phyloP scores from a whole-genome alignment of 2,888 invertebrate genomes.

The Macrosiphum euphorbiae region DNA sequence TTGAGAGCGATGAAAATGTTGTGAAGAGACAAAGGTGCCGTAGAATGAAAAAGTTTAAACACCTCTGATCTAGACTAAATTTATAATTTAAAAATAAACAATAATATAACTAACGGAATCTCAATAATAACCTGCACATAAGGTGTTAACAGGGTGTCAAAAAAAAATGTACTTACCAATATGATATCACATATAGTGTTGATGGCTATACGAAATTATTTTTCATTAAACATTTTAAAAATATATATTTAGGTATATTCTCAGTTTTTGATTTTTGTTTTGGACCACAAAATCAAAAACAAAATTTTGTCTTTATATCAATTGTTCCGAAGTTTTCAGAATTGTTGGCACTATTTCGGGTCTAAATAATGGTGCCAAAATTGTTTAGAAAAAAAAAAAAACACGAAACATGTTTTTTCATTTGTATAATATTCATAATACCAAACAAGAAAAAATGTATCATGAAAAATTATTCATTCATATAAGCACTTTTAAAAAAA shows the following conservation, averaged over 20 bases:
- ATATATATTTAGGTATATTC: background rate
- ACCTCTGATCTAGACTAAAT: background rate
- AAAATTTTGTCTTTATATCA: background rate
- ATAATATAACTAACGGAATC: background rate
- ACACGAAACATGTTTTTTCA: background rate
- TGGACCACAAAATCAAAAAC: background rate
- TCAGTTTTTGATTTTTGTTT: background rate
- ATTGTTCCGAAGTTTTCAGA: background rate
- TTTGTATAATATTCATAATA: constrained; percentile 5
- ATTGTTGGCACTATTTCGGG: background rate
- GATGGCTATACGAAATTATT: background rate
- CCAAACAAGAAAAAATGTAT: background rate
- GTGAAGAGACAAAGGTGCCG: no score
- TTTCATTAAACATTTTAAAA: background rate
- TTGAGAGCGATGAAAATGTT: no score
- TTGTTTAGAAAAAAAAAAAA: background rate
- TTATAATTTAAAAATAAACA: background rate
- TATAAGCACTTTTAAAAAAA: background rate
- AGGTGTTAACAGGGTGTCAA: background rate
- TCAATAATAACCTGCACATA: background rate
- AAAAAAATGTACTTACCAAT: background rate
- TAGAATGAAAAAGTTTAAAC: no score
- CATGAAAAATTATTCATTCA: background rate
- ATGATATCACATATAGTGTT: background rate
- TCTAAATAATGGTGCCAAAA: background rate